phyloP scores from a whole-genome alignment of 2,888 invertebrate genomes.

The Steinernema hermaphroditum region DNA sequence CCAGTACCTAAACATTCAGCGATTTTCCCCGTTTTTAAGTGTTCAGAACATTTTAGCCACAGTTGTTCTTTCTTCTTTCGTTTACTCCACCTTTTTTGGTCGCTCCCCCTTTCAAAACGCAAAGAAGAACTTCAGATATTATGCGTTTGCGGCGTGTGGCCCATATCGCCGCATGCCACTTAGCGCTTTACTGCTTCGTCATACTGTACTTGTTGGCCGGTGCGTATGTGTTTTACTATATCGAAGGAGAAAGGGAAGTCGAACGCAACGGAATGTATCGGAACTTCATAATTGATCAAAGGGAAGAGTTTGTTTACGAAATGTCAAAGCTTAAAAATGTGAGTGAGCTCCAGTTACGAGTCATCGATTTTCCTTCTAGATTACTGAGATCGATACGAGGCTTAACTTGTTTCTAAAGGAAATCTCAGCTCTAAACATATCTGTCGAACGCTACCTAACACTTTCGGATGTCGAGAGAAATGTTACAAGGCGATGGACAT shows the following conservation, averaged over 20 bases:
- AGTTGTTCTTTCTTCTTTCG: background rate
- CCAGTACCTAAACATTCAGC: background rate
- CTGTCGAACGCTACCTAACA: slow-evolving; percentile 59
- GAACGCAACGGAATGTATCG: slow-evolving; percentile 51
- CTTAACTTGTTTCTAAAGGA: slow-evolving; percentile 54
- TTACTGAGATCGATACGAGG: slow-evolving; percentile 49
- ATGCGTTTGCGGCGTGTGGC: slow-evolving; percentile 53
- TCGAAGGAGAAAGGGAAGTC: slow-evolving; percentile 59
- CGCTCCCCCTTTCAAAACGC: background rate
- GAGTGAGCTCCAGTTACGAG: slow-evolving; percentile 19
- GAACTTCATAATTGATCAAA: slow-evolving; percentile 40
- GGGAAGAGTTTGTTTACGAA: slow-evolving; percentile 46
- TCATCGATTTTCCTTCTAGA: slow-evolving; percentile 41
- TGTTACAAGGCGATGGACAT: slow-evolving; percentile 61
- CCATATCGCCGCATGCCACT: slow-evolving; percentile 57
- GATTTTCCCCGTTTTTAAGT: background rate
- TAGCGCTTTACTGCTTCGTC: slow-evolving; percentile 60
- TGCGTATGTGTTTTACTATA: slow-evolving; percentile 55
- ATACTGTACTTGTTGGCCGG: slow-evolving; percentile 58
- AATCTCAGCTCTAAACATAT: slow-evolving; percentile 54
- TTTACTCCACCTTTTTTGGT: background rate
- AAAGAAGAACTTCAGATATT: slow-evolving; percentile 30
- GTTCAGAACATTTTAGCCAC: background rate
- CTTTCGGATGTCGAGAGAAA: slow-evolving; percentile 42
- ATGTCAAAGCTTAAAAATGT: slow-evolving; percentile 49